A percentile compares a stretch with the other conserved stretches of the same genome.
Conservation (phyloP, 92 coral and sea anemone species). For the Virgularia gustaviana region DNA sequence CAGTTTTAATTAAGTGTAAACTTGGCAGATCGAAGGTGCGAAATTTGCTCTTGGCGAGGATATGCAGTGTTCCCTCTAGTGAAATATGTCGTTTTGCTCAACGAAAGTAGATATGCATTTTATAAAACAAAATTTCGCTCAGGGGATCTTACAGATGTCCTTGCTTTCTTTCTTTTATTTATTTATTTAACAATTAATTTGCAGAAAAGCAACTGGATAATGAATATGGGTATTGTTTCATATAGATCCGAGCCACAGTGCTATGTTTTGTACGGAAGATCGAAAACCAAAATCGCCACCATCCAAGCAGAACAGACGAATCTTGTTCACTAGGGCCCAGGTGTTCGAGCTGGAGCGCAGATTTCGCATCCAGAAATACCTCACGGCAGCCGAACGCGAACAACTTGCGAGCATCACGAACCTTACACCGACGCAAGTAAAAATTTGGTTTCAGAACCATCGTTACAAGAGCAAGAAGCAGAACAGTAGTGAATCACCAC, state of each 20-base stretch:
- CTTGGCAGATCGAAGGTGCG: too few species aligned
- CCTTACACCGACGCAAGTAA: slow-evolving; percentile 91
- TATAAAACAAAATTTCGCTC: too few species aligned
- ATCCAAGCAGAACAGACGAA: slow-evolving; percentile 72
- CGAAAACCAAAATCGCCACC: slow-evolving; percentile 14
- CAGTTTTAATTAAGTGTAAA: too few species aligned
- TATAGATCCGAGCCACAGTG: background rate
- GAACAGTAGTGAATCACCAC: slow-evolving; percentile 39
- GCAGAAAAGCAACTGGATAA: background rate
- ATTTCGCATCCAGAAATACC: slow-evolving; percentile 90
- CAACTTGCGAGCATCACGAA: slow-evolving; percentile 92
- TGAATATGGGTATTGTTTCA: background rate
- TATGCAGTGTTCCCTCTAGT: too few species aligned
- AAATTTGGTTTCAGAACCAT: slow-evolving; percentile 98
- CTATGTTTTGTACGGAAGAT: background rate
- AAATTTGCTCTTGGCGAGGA: too few species aligned
- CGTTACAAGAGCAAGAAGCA: slow-evolving; percentile 91
- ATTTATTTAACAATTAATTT: too few species aligned
- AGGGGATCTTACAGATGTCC: too few species aligned
- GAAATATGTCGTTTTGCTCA: too few species aligned
- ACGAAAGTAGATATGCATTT: too few species aligned
- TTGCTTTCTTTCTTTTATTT: too few species aligned
- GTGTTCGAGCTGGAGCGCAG: slow-evolving; percentile 88
- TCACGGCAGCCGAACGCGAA: slow-evolving; percentile 91
- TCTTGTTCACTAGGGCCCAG: slow-evolving; percentile 86